Conservation (phyloP, 1,140 invertebrate genomes). For the Drosophila varians region DNA sequence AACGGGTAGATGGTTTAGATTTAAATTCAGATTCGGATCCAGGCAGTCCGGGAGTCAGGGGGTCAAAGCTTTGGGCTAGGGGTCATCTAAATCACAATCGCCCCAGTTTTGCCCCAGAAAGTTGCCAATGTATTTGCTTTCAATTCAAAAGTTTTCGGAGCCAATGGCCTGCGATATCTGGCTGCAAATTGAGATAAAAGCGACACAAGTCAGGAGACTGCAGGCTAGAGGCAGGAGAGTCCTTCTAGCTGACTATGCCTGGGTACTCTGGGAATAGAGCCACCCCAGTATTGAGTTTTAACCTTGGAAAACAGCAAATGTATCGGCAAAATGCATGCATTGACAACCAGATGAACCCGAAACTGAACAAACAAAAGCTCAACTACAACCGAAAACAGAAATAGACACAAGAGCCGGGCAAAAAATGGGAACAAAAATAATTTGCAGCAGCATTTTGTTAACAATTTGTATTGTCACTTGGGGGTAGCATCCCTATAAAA, state of each 20-base stretch:
- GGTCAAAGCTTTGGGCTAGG: conserved; percentile 11
- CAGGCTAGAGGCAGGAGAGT: no score
- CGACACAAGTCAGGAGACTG: background rate
- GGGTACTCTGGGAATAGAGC: background rate
- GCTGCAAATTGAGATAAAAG: background rate
- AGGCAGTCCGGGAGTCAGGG: background rate
- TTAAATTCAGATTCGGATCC: background rate
- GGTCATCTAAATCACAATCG: conserved; percentile 42
- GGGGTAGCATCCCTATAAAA: conserved; percentile 3
- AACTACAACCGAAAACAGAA: conserved; percentile 35
- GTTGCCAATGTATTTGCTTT: conserved; percentile 24
- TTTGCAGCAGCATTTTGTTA: conserved; percentile 49
- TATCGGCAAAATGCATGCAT: background rate
- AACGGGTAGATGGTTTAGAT: background rate
- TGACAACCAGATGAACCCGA: background rate
- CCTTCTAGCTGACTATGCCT: no score
- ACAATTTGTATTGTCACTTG: conserved; percentile 57
- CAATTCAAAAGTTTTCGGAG: conserved; percentile 5
- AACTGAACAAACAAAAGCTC: conserved; percentile 29
- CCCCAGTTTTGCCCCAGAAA: conserved; percentile 19
- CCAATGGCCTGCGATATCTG: background rate
- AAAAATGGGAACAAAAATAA: conserved; percentile 38
- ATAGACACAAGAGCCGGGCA: conserved; percentile 6
- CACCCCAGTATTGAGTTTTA: background rate
- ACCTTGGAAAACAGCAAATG: background rate